Percentiles rank a stretch among this genome's conserved stretches.
These are phyloP conservation scores for Microctonus aethiopoides DNA, from an alignment of 2,888 invertebrate species.

Conservation along the genomic window DNA sequence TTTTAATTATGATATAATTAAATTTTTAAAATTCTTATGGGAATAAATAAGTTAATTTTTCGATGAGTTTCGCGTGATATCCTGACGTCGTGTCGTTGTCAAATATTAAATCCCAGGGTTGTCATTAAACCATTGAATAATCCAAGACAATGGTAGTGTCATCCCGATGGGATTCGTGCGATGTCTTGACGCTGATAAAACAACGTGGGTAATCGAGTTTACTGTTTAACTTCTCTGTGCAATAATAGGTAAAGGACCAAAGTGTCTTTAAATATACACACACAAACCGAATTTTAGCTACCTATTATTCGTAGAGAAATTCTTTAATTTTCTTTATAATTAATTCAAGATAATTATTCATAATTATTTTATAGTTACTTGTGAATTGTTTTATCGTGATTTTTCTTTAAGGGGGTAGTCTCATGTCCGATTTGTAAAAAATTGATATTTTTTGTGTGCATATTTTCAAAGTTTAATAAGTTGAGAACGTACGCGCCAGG, in stretches of 20 bases:
- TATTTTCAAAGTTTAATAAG: too few relatives aligned
- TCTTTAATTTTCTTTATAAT: neutral
- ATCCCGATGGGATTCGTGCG: conserved; percentile 30
- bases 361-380: neutral
- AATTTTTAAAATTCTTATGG: neutral
- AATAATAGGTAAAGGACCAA: conserved; percentile 26
- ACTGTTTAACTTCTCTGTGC: conserved; percentile 28
- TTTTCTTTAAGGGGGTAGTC: too few relatives aligned
- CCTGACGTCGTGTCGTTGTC: neutral
- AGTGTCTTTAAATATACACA: conserved; percentile 6
- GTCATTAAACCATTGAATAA: conserved; percentile 51
- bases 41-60: neutral
- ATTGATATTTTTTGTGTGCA: too few relatives aligned
- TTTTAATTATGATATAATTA: neutral
- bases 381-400: too few relatives aligned
- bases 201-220: conserved; percentile 35
- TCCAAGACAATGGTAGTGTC: conserved; percentile 31
- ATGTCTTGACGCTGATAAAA: conserved; percentile 34
- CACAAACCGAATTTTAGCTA: neutral
- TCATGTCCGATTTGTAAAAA: too few relatives aligned
- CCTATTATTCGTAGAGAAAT: too few relatives aligned
- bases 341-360: neutral
- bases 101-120: conserved; percentile 37
- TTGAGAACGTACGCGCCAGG: too few relatives aligned
- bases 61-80: neutral